A percentile compares a stretch with the other conserved stretches of the same genome.
phyloP scores from a whole-genome alignment of 2,797 vertebrate species.

The Pantherophis vulpinus region DNA sequence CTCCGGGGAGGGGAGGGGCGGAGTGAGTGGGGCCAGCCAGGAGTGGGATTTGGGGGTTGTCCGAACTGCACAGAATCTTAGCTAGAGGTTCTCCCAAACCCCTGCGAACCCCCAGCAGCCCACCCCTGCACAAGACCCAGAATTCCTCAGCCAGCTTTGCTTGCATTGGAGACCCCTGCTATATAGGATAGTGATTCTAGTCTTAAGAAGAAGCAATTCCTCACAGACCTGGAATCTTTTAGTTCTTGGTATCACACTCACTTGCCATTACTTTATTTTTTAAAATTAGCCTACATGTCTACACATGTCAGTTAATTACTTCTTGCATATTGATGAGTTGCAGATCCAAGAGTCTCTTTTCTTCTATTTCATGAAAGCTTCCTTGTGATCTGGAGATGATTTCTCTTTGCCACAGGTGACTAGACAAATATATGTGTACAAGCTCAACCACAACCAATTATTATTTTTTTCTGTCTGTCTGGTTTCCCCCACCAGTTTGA shows the following conservation, averaged over 20 bases:
- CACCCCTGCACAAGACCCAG: too few relatives aligned
- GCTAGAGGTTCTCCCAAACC: too few relatives aligned
- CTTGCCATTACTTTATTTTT: not conserved
- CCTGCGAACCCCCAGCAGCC: too few relatives aligned
- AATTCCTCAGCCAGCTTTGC: too few relatives aligned
- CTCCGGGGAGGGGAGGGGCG: too few relatives aligned
- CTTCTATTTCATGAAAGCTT: not conserved
- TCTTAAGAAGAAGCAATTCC: not conserved
- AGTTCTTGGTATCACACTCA: not conserved
- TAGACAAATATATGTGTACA: not conserved
- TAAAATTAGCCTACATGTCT: not conserved
- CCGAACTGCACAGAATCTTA: too few relatives aligned
- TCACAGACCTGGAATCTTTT: too few relatives aligned
- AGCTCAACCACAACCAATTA: too few relatives aligned
- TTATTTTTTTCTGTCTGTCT: not conserved
- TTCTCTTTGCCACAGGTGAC: not conserved
- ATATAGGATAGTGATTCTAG: too few relatives aligned
- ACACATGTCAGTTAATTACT: not conserved
- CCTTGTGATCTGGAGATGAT: not conserved
- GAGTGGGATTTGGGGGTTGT: too few relatives aligned
- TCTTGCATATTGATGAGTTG: not conserved
- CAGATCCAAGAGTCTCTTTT: not conserved
- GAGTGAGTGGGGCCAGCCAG: too few relatives aligned
- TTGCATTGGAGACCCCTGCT: too few relatives aligned
- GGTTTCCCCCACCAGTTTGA: not conserved